These are phyloP conservation scores for Gopherus flavomarginatus DNA, from an alignment of 2,113 vertebrate species.

Conservation along the genomic window DNA sequence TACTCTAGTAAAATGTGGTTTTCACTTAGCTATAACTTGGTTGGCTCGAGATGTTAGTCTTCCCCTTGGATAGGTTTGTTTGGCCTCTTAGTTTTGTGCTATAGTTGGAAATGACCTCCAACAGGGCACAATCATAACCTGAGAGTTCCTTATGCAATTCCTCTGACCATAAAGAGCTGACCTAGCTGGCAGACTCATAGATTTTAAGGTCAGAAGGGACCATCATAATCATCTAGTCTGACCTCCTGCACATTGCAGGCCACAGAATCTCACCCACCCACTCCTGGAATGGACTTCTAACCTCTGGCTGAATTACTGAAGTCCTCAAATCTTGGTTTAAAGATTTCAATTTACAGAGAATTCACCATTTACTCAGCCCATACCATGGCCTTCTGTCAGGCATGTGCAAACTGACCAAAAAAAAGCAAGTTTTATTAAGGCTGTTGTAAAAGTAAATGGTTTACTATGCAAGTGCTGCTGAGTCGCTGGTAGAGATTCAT, in stretches of 20 bases:
- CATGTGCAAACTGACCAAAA: background rate
- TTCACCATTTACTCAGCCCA: background rate
- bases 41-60: accelerated
- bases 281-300: too few relatives aligned
- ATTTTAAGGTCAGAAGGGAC: too few relatives aligned
- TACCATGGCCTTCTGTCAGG: background rate
- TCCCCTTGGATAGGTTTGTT: background rate
- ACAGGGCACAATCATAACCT: background rate
- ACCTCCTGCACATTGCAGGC: too few relatives aligned
- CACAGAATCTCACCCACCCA: too few relatives aligned
- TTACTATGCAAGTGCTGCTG: background rate
- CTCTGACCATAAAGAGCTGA: background rate
- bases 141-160: accelerated
- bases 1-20: background rate
- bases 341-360: too few relatives aligned
- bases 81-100: background rate
- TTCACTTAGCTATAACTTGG: background rate
- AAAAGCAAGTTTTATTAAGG: background rate
- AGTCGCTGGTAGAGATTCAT: background rate
- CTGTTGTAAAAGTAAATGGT: background rate
- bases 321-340: too few relatives aligned
- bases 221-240: too few relatives aligned
- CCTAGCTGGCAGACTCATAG: background rate
- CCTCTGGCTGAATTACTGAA: too few relatives aligned
- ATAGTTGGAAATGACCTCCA: background rate